A percentile compares a stretch with the other conserved stretches of the same genome.
Conservation (phyloP, 2,797 vertebrate genomes). For the Rhabdophis nuchalis region DNA sequence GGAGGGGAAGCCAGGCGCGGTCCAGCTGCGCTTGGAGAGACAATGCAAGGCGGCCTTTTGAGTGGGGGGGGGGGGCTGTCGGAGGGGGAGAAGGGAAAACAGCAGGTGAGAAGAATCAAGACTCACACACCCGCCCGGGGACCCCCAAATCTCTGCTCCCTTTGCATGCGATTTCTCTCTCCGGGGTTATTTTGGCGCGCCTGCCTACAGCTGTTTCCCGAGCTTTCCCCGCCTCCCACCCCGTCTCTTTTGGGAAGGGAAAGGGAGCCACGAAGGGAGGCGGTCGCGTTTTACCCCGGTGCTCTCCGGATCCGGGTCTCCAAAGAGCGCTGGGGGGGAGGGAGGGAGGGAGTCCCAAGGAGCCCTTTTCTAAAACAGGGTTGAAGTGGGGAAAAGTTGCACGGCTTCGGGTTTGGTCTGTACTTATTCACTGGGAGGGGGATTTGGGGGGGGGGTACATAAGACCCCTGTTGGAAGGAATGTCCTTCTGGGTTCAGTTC, state of each 20-base stretch:
- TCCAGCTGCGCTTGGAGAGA: not conserved
- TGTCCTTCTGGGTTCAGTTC: too few relatives aligned
- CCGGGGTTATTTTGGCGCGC: not conserved
- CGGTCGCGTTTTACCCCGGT: not conserved
- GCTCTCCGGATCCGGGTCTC: not conserved
- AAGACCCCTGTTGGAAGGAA: too few relatives aligned
- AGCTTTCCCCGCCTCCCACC: not conserved
- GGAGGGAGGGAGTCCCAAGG: not conserved
- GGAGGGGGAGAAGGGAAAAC: not conserved
- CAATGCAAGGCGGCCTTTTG: not conserved
- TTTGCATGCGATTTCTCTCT: not conserved
- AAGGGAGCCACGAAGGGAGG: not conserved
- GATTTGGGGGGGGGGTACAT: not conserved
- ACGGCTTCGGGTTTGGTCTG: not conserved
- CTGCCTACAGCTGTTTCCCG: not conserved
- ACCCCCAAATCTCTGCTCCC: not conserved
- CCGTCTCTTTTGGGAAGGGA: not conserved
- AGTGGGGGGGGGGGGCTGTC: not conserved
- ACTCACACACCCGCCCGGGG: accelerated
- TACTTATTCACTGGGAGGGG: not conserved
- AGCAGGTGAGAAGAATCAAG: not conserved
- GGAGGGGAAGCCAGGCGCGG: not conserved
- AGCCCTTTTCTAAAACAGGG: not conserved
- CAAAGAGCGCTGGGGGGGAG: not conserved
- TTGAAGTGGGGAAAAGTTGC: not conserved